phyloP scores from a whole-genome alignment of 64 coral and sea anemone genomes.

The Catalaphyllia jardinei region DNA sequence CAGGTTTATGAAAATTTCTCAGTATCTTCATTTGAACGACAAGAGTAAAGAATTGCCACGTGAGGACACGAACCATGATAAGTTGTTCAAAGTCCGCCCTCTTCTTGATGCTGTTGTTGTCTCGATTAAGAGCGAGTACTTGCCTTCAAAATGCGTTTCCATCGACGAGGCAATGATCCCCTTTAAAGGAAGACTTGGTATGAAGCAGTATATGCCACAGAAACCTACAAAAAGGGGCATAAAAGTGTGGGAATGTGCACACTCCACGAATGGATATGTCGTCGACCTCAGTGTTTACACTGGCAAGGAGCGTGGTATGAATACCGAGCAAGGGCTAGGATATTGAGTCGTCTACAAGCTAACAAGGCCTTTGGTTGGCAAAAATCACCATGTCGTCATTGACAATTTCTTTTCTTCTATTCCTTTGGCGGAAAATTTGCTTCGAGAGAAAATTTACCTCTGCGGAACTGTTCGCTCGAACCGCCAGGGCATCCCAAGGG shows the following conservation, averaged over 20 bases:
- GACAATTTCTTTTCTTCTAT: slow-evolving; percentile 69
- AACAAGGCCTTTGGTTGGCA: slow-evolving; percentile 9
- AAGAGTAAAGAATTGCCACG: not conserved
- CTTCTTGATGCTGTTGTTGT: slow-evolving; percentile 5
- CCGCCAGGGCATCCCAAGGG: slow-evolving; percentile 12
- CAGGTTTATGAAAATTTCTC: slow-evolving; percentile 10
- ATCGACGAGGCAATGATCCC: slow-evolving; percentile 22
- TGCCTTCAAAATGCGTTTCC: not conserved
- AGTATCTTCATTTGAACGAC: slow-evolving; percentile 49
- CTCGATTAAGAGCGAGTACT: not conserved
- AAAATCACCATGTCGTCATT: slow-evolving; percentile 56
- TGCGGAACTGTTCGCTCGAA: slow-evolving; percentile 63
- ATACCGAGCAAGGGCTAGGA: slow-evolving; percentile 33
- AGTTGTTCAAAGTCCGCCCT: slow-evolving; percentile 53
- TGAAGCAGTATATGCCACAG: slow-evolving; percentile 53
- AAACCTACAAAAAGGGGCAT: slow-evolving; percentile 64
- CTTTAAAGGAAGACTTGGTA: slow-evolving; percentile 45
- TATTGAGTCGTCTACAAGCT: slow-evolving; percentile 49
- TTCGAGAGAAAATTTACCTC: slow-evolving; percentile 44
- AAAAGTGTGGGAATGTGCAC: slow-evolving; percentile 56
- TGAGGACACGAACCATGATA: slow-evolving; percentile 14
- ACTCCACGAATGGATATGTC: slow-evolving; percentile 49
- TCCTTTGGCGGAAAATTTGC: slow-evolving; percentile 45
- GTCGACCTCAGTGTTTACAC: slow-evolving; percentile 52
- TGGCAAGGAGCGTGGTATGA: slow-evolving; percentile 28